Conservation (phyloP, 2,113 vertebrate genomes). For the Istiophorus platypterus region DNA sequence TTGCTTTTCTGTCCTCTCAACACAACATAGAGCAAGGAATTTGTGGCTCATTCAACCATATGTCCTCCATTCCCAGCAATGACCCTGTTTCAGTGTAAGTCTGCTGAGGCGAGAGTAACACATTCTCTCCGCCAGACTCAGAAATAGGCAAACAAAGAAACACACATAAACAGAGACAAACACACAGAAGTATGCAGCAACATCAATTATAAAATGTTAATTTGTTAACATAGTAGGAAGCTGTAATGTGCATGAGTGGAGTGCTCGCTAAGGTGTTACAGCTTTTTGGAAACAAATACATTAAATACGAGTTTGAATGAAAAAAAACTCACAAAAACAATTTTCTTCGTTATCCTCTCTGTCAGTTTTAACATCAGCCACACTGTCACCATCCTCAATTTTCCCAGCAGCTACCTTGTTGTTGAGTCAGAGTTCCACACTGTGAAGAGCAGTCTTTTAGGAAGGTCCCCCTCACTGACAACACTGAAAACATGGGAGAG, state of each 20-base stretch:
- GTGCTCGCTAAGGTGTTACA: neutral
- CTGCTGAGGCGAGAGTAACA: constrained; percentile 66
- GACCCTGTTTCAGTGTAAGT: constrained; percentile 61
- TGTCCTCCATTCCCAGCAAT: constrained; percentile 49
- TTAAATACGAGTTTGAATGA: neutral
- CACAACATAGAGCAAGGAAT: constrained; percentile 25
- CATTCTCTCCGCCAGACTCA: constrained; percentile 48
- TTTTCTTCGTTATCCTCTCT: neutral
- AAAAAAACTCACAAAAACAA: neutral
- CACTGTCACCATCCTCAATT: neutral
- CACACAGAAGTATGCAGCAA: constrained; percentile 6
- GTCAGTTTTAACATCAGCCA: neutral
- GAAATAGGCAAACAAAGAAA: constrained; percentile 20
- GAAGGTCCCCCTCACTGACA: constrained; percentile 83
- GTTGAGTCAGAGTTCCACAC: constrained; percentile 87
- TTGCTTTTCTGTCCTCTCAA: constrained; percentile 34
- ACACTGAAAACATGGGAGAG: constrained; percentile 79
- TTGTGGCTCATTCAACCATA: constrained; percentile 61
- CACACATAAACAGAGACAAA: constrained; percentile 5
- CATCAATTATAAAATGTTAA: constrained; percentile 60
- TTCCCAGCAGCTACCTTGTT: constrained; percentile 84
- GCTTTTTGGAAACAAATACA: constrained; percentile 3
- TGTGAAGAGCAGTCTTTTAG: constrained; percentile 90
- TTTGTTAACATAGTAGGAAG: constrained; percentile 3
- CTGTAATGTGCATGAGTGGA: neutral